phyloP scores from a whole-genome alignment of 2,113 vertebrate species.

The Nanorana parkeri region DNA sequence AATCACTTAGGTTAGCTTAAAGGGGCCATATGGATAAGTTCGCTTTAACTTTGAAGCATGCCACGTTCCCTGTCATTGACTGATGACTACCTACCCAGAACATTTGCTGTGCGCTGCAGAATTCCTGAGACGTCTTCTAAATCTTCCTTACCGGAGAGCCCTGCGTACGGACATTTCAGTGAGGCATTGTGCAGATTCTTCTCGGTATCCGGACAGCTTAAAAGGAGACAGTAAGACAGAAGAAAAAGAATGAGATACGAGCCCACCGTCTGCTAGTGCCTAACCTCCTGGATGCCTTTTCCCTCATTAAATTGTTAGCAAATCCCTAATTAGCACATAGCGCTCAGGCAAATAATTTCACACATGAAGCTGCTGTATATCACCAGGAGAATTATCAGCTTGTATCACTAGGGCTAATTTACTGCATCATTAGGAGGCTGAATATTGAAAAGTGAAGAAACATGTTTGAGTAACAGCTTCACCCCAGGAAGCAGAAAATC shows the following conservation, averaged over 20 bases:
- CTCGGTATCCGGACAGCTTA: slow-evolving; percentile 84
- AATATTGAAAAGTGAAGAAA: slow-evolving; percentile 19
- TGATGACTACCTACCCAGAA: slow-evolving; percentile 81
- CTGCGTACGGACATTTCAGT: slow-evolving; percentile 86
- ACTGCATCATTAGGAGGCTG: slow-evolving; percentile 33
- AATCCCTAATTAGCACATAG: slow-evolving; percentile 43
- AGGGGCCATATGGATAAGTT: no score
- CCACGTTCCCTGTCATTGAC: no score
- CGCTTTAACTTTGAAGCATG: no score
- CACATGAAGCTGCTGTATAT: slow-evolving; percentile 5
- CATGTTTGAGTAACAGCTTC: slow-evolving; percentile 22
- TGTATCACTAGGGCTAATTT: slow-evolving; percentile 44
- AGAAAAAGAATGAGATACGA: neutral
- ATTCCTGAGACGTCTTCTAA: slow-evolving; percentile 91
- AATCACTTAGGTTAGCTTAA: no score
- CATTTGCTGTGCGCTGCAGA: slow-evolving; percentile 90
- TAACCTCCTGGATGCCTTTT: neutral
- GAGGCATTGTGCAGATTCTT: slow-evolving; percentile 82
- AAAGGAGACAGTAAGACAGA: slow-evolving; percentile 31
- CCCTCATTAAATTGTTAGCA: slow-evolving; percentile 40
- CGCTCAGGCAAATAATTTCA: slow-evolving; percentile 28
- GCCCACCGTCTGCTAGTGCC: neutral
- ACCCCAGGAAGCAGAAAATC: slow-evolving; percentile 12
- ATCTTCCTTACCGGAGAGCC: slow-evolving; percentile 85
- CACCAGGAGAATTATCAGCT: slow-evolving; percentile 43